A percentile compares a stretch with the other conserved stretches of the same genome.
Evolutionary conservation across 2,113 vertebrate species (phyloP).

Genomic region (Amia ocellicauda): DNA sequence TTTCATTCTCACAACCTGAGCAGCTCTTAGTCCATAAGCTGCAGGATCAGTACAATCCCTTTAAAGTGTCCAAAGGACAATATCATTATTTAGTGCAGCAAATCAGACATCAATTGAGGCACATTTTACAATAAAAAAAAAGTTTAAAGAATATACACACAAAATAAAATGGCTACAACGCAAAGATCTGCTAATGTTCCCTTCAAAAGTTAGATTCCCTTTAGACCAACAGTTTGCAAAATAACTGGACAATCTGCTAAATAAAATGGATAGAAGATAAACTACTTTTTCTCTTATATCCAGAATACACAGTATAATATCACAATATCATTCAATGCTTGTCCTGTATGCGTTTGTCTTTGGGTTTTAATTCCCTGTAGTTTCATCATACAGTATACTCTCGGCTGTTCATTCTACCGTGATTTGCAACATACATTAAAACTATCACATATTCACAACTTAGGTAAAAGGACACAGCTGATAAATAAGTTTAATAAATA

Average conservation of each 20-base stretch:
- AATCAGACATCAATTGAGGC: neutral
- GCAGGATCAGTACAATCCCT: neutral
- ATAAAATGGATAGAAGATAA: neutral
- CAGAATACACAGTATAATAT: neutral
- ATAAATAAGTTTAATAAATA: conserved; percentile 19
- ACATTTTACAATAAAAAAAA: neutral
- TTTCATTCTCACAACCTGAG: conserved; percentile 23
- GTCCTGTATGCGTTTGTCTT: neutral
- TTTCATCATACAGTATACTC: neutral
- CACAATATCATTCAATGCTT: neutral
- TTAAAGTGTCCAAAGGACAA: neutral
- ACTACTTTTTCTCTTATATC: neutral
- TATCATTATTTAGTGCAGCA: neutral
- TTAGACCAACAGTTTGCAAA: neutral
- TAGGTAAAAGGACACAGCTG: conserved; percentile 6
- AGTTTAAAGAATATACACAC: neutral
- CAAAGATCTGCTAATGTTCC: conserved; percentile 3
- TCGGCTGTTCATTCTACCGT: neutral
- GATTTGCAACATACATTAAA: neutral
- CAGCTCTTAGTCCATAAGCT: conserved; percentile 6
- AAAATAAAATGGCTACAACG: neutral
- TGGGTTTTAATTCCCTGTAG: neutral
- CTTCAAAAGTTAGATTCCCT: neutral
- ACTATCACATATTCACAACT: neutral
- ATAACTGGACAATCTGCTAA: no score